phyloP scores from a whole-genome alignment of 2,113 vertebrate genomes.

The Phyllopteryx taeniolatus region DNA sequence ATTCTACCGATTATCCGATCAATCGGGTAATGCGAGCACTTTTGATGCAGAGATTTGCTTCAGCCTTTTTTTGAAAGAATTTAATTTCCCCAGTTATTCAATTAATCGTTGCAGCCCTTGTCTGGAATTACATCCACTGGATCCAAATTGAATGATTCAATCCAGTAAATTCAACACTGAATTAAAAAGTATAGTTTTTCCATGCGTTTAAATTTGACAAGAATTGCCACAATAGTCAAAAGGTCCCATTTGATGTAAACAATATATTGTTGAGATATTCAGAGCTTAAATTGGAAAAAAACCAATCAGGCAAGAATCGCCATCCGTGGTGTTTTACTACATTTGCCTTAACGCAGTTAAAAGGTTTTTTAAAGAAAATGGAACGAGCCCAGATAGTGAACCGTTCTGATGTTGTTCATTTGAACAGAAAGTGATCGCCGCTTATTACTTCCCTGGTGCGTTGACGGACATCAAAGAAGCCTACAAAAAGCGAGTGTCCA shows the following conservation, averaged over 20 bases:
- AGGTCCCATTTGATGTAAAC: not conserved
- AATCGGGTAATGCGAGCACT: too few species aligned
- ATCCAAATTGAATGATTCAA: not conserved
- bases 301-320: not conserved
- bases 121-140: too few species aligned
- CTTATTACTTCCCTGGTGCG: fast-evolving
- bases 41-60: too few species aligned
- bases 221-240: not conserved
- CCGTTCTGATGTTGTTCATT: constrained; percentile 1
- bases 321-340: not conserved
- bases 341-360: too few species aligned
- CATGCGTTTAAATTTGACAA: not conserved
- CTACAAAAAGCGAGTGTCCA: constrained; percentile 12
- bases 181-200: not conserved
- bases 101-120: too few species aligned
- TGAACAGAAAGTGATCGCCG: constrained; percentile 28
- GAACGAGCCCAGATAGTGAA: too few species aligned
- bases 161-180: not conserved
- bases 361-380: not conserved
- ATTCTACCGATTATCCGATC: too few species aligned
- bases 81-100: too few species aligned
- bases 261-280: not conserved
- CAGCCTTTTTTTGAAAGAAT: too few species aligned
- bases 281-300: not conserved
- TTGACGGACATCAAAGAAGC: fast-evolving